Evolutionary conservation across 2,113 vertebrate genomes (phyloP).

Genomic region (Phrynosoma blainvillii): DNA sequence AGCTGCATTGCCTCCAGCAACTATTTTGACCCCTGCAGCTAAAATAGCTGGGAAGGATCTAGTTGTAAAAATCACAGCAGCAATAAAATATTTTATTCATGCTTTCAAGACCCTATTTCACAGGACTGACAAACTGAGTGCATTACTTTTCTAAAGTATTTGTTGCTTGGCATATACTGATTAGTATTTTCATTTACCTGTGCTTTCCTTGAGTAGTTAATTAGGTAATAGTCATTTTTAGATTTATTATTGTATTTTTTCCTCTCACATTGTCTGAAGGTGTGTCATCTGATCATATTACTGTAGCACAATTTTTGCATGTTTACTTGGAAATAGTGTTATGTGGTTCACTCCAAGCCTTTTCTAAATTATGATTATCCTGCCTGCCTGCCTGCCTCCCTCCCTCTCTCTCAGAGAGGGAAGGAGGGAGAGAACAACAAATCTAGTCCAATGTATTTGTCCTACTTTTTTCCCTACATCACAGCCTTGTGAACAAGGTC

Average conservation of each 20-base stretch:
- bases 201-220: not conserved
- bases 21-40: not conserved
- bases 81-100: slow-evolving; percentile 1
- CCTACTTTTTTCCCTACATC: not conserved
- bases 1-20: not conserved
- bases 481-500: no score
- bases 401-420: no score
- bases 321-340: not conserved
- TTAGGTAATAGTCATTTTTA: not conserved
- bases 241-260: not conserved
- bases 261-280: not conserved
- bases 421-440: no score
- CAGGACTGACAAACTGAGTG: not conserved
- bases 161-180: not conserved
- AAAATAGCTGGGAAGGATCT: not conserved
- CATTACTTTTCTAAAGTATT: not conserved
- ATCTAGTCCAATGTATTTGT: not conserved
- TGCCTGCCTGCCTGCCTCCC: no score
- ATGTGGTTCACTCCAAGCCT: not conserved
- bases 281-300: not conserved
- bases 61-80: not conserved
- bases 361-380: not conserved
- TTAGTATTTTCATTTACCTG: not conserved
- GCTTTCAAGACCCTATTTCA: slow-evolving; percentile 5
- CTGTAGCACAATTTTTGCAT: not conserved